phyloP scores from a whole-genome alignment of 2,797 vertebrate genomes.

The Pipistrellus kuhlii region DNA sequence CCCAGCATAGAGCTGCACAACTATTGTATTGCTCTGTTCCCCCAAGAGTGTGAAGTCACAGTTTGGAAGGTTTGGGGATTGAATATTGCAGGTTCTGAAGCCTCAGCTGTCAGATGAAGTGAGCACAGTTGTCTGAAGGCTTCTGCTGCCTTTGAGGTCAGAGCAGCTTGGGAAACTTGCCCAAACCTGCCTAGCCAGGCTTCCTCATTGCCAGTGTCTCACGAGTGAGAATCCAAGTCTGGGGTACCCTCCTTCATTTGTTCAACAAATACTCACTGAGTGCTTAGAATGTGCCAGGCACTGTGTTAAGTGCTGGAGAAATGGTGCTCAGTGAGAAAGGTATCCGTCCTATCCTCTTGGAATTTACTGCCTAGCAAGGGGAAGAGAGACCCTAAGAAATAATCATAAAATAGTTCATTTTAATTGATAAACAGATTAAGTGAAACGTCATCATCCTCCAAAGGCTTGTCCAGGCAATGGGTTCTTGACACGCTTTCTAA shows the following conservation, averaged over 20 bases:
- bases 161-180: neutral
- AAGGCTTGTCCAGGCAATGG: neutral
- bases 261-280: neutral
- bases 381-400: neutral
- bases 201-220: neutral
- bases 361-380: neutral
- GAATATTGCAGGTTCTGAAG: neutral
- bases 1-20: neutral
- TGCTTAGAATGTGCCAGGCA: no score
- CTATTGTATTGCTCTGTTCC: neutral
- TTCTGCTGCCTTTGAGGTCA: neutral
- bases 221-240: neutral
- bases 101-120: neutral
- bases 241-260: neutral
- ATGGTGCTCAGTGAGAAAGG: neutral
- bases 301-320: neutral
- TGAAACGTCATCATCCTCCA: neutral
- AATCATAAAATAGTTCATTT: neutral
- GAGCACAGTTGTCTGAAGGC: neutral
- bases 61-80: neutral
- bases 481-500: neutral
- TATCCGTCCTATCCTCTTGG: neutral
- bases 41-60: neutral
- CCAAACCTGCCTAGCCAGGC: neutral
- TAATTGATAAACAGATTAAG: neutral